Evolutionary conservation across 2,888 invertebrate species (phyloP), one percentile per base, ranked within the genome.

Genomic region (Drosophila antonietae): DNA sequence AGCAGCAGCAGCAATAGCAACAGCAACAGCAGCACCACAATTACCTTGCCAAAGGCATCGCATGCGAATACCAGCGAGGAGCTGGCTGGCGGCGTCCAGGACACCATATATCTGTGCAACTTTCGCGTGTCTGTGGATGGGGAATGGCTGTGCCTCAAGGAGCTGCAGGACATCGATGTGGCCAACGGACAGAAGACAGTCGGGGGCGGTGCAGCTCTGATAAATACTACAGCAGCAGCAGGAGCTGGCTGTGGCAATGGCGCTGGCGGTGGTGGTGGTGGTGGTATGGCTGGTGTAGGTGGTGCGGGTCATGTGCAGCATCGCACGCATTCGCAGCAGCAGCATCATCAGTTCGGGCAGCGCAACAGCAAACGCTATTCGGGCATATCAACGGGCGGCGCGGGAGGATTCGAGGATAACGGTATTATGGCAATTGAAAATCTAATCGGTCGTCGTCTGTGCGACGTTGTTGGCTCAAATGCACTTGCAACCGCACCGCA

Each of bases 41-140:
- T 93, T 68, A 71, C 92, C 12, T 62, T 93, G 70, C 92, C 93
- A 31, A 92, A 93, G 75, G 90, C 93, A 46, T 93, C 94, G 46
- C 94, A 94, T 73, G 94, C 92, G 39, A 91, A 92, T 64, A 91
- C 90, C 58, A 90, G 57, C 65, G 92, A 92, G 65, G 93, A 93
- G 68, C 88, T 93, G 60, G 90, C 91, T 46, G 92, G 92, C 86
- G 97, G 97, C 85, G 98, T 98, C 53, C 97, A 98, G 93, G 98
- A 98, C 93, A 98, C 98, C 66, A 98, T 98, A 90, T 98, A 98
- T 93, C 94, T 98, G 93, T 98, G 98, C 94, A 98, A 98, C 93
- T 98, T 98, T 93, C 96, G 98, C 67, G 98, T 98, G 8, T 98
- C 98, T 59, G 98, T 98, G 49, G 98, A 98, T 91, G 98, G 98